Conservation (phyloP, 2,888 invertebrate genomes). For the Drosophila quinaria region DNA sequence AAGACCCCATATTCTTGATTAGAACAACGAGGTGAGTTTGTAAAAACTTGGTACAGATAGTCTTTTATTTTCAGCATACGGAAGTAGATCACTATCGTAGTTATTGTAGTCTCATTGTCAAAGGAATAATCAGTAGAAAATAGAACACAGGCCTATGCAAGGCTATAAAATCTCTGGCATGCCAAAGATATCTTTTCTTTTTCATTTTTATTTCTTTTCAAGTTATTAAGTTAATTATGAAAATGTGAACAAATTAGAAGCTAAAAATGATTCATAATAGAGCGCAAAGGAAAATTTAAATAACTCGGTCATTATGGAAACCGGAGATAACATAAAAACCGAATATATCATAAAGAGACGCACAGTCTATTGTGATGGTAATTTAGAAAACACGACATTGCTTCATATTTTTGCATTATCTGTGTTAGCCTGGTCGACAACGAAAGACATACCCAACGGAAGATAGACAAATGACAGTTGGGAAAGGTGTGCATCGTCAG, state of each 20-base stretch:
- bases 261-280: slow-evolving; percentile 17
- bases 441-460: slow-evolving; percentile 25
- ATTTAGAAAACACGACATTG: slow-evolving; percentile 20
- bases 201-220: neutral
- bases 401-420: slow-evolving; percentile 59
- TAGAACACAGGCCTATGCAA: neutral
- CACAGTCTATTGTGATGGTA: slow-evolving; percentile 12
- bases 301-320: slow-evolving; percentile 18
- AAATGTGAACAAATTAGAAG: slow-evolving; percentile 25
- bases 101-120: too few species aligned
- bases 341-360: slow-evolving; percentile 22
- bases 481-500: slow-evolving; percentile 47
- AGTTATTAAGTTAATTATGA: slow-evolving; percentile 9
- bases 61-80: too few species aligned
- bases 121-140: neutral
- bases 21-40: too few species aligned
- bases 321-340: slow-evolving; percentile 13
- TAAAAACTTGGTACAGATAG: too few species aligned
- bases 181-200: neutral
- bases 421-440: slow-evolving; percentile 25
- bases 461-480: slow-evolving; percentile 66
- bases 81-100: too few species aligned
- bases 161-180: neutral
- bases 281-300: neutral
- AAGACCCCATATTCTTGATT: too few species aligned